Evolutionary conservation across 1,140 invertebrate genomes (phyloP).

Genomic region (Diprion similis): DNA sequence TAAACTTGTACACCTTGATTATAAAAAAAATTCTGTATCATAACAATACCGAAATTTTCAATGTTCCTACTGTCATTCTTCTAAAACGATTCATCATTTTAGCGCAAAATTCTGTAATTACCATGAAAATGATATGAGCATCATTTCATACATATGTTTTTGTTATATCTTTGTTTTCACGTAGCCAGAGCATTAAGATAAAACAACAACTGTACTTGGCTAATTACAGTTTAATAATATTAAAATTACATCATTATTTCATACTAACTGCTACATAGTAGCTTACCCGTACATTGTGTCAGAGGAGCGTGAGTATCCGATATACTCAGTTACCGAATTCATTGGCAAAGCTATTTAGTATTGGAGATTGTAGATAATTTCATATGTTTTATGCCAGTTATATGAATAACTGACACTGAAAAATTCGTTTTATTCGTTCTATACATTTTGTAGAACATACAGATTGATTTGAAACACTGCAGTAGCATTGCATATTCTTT

Average conservation of each 20-base stretch:
- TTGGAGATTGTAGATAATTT: background rate
- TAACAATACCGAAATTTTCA: no score
- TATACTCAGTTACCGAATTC: background rate
- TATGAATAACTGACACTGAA: no score
- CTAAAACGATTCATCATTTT: no score
- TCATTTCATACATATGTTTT: no score
- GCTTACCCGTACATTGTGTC: slow-evolving; percentile 19
- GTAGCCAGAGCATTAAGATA: background rate
- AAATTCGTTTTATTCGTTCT: no score
- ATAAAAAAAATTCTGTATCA: no score
- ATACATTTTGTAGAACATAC: background rate
- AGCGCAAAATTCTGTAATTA: background rate
- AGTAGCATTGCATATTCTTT: background rate
- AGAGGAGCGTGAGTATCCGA: background rate
- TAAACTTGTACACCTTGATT: no score
- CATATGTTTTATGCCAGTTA: no score
- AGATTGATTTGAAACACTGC: background rate
- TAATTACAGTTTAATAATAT: background rate
- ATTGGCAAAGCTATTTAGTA: background rate
- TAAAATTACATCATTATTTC: slow-evolving; percentile 30
- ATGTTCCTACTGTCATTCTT: no score
- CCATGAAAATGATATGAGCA: background rate
- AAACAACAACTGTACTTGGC: background rate
- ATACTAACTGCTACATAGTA: slow-evolving; percentile 36
- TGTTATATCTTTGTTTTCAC: background rate